phyloP scores from a whole-genome alignment of 2,797 vertebrate species.

The Arnoldichthys spilopterus region DNA sequence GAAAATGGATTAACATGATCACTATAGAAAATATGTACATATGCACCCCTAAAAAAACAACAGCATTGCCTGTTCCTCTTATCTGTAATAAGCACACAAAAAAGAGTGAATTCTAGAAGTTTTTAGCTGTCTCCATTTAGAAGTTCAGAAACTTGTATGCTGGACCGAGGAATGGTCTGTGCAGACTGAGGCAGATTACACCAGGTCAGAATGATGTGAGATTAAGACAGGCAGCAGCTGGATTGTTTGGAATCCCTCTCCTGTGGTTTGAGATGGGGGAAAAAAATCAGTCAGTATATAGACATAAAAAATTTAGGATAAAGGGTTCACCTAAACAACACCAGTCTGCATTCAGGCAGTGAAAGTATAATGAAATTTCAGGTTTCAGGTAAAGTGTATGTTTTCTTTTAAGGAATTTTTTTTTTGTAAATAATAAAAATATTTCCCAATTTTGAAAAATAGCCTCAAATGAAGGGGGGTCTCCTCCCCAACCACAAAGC shows the following conservation, averaged over 20 bases:
- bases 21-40: constrained; percentile 82
- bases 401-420: too few species aligned
- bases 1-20: constrained; percentile 68
- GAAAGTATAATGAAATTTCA: too few species aligned
- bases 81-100: constrained; percentile 44
- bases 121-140: constrained; percentile 41
- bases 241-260: constrained; percentile 76
- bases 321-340: too few species aligned
- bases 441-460: too few species aligned
- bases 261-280: constrained; percentile 55
- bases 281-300: constrained; percentile 30
- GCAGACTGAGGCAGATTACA: constrained; percentile 46
- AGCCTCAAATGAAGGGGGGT: too few species aligned
- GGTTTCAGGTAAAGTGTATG: too few species aligned
- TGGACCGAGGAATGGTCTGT: constrained; percentile 48
- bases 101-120: constrained; percentile 43
- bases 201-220: constrained; percentile 31
- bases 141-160: constrained; percentile 50
- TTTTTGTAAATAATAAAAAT: too few species aligned
- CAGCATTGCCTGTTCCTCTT: constrained; percentile 50
- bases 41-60: constrained; percentile 73
- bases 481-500: too few species aligned
- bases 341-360: too few species aligned
- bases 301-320: not conserved
- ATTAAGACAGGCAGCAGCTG: constrained; percentile 78